Evolutionary conservation across 2,797 vertebrate species (phyloP).

Genomic region (Florisuga fusca): DNA sequence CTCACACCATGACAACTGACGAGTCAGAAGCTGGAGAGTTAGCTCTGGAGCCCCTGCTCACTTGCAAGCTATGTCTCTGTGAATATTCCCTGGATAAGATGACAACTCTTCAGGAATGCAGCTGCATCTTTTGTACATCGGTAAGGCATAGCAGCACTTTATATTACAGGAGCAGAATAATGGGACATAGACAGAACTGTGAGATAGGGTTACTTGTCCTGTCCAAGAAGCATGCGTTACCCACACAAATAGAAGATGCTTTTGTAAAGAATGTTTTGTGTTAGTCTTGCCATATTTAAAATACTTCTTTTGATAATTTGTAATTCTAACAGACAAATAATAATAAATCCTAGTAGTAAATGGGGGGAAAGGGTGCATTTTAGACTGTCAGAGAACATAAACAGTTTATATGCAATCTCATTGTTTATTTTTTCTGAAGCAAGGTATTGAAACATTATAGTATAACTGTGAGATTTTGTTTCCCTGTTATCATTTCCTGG

Average conservation of each 20-base stretch:
- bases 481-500: not conserved
- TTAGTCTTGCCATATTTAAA: not conserved
- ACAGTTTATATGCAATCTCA: not conserved
- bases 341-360: not conserved
- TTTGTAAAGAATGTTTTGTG: not conserved
- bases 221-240: not conserved
- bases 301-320: not conserved
- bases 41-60: slow-evolving; percentile 77
- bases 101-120: slow-evolving; percentile 87
- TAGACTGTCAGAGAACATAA: not conserved
- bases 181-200: not conserved
- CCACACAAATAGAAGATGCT: not conserved
- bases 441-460: not conserved
- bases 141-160: slow-evolving; percentile 71
- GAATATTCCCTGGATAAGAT: slow-evolving; percentile 85
- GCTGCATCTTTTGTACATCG: slow-evolving; percentile 89
- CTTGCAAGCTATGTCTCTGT: slow-evolving; percentile 93
- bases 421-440: not conserved
- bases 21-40: slow-evolving; percentile 69
- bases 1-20: slow-evolving; percentile 72
- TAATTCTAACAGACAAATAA: not conserved
- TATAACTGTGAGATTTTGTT: not conserved
- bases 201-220: not conserved
- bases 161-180: fast-evolving
- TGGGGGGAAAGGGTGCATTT: not conserved